Evolutionary conservation across 2,888 invertebrate genomes (phyloP), one percentile per base, ranked within the genome.

Genomic region (Aphodius granarius): DNA sequence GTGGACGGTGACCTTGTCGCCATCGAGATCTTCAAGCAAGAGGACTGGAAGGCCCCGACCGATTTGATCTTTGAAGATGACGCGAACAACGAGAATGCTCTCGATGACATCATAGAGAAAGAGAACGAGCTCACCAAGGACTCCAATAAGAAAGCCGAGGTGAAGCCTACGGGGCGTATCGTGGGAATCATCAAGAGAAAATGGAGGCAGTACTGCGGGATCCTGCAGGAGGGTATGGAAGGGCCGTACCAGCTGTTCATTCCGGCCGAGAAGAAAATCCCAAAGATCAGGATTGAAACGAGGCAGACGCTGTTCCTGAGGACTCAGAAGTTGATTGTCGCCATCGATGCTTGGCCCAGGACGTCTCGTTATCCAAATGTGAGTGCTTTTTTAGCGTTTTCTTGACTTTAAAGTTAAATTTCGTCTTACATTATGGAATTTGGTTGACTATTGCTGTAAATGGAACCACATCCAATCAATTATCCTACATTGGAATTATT

Each of bases 201-300:
- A 85, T 98, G 99, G 98, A 89, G 98, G 64, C 98, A 98, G 85
- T 99, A 98, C 87, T 99, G 99, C 88, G 99, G 99, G 15, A 97
- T 99, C 81, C 87, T 99, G 74, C 92, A 93, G 0, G 95, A 93
- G 83, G 89, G 75, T 21, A 75, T 80, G 86, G 90, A 91, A 66
- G 91, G 91, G 0, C 89, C 90, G 0, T 90, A 94, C 19, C 98
- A 98, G 85, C 88, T 99, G 2, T 99, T 99, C 88, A 91, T 97
- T 1, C 98, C 99, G 19, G 96, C 98, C 0, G 98, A 99, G 85
- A 92, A 94, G 77, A 93, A 95, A 80, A 95, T 99, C 76, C 99
- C 99, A 0, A 95, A 97, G 86, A 95, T 99, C 66, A 91, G 98
- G 23, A 97, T 99, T 73, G 98, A 99, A 87, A 99, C 98, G 0